These are phyloP conservation scores for Taeniopygia guttata DNA, from an alignment of 2,797 vertebrate species.

Conservation along the genomic window DNA sequence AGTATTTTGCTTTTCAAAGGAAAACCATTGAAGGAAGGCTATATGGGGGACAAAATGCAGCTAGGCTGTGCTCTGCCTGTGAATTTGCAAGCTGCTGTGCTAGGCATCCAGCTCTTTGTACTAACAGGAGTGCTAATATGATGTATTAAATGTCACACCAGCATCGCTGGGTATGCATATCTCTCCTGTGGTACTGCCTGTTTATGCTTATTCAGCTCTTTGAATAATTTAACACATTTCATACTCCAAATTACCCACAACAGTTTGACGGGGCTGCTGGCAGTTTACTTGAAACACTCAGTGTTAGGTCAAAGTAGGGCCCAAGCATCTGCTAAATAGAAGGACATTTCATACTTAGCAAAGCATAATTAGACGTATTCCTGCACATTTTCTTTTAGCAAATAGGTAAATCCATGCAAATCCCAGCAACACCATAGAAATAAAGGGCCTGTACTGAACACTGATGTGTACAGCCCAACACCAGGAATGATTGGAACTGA, in stretches of 20 bases:
- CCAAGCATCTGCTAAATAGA: conserved; percentile 80
- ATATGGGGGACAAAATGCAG: not conserved
- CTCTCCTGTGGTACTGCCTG: conserved; percentile 80
- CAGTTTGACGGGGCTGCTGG: conserved; percentile 85
- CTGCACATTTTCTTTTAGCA: conserved; percentile 35
- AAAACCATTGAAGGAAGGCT: not conserved
- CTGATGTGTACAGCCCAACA: not conserved
- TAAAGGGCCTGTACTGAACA: not conserved
- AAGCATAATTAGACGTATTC: conserved; percentile 74
- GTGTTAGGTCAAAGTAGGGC: conserved; percentile 80
- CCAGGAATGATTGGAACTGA: not conserved
- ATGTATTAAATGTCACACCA: conserved; percentile 90
- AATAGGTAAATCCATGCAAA: conserved; percentile 17
- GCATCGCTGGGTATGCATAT: conserved; percentile 83
- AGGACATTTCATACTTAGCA: conserved; percentile 75
- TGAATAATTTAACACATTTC: conserved; percentile 91
- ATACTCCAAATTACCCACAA: conserved; percentile 89
- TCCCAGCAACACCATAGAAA: not conserved
- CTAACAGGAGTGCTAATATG: conserved; percentile 80
- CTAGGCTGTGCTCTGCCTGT: not conserved
- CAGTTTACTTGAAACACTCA: conserved; percentile 81
- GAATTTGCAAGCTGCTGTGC: conserved; percentile 35
- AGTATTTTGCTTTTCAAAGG: not conserved
- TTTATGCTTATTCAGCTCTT: conserved; percentile 96
- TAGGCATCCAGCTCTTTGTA: conserved; percentile 51